Conservation (phyloP, 2,888 invertebrate genomes). For the Odontothrips loti region DNA sequence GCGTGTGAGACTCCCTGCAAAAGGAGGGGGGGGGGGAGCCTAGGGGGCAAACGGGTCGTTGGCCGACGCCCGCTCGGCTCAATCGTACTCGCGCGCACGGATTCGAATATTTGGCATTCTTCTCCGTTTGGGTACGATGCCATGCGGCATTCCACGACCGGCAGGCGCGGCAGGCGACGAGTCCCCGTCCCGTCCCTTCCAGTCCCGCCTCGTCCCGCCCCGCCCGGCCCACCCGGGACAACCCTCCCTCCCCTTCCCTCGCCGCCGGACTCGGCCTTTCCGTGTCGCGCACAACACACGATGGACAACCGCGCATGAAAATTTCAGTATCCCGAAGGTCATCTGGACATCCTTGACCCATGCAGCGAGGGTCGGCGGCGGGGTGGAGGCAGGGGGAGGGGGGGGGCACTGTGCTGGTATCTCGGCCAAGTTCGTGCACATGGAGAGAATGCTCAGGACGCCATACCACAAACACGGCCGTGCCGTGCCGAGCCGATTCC, state of each 20-base stretch:
- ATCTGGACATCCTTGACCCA: neutral
- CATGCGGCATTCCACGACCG: neutral
- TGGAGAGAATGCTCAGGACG: neutral
- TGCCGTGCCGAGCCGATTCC: no score
- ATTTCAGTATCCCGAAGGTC: neutral
- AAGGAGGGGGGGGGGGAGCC: no score
- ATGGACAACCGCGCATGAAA: conserved; percentile 3
- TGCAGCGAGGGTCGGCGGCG: neutral
- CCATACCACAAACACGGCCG: no score
- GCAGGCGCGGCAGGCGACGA: neutral
- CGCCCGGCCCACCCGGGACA: neutral
- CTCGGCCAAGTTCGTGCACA: neutral
- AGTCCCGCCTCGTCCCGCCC: neutral
- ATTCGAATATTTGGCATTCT: conserved; percentile 21
- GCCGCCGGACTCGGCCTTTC: neutral
- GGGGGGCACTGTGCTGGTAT: neutral
- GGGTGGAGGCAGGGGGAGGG: neutral
- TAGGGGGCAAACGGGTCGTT: no score
- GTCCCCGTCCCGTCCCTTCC: neutral
- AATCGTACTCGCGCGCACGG: neutral
- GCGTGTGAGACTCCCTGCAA: no score
- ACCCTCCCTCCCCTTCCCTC: neutral
- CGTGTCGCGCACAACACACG: neutral
- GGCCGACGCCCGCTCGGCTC: neutral
- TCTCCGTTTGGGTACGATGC: neutral